These are phyloP conservation scores for Loriculus beryllinus DNA, from an alignment of 2,797 vertebrate species.

Conservation along the genomic window DNA sequence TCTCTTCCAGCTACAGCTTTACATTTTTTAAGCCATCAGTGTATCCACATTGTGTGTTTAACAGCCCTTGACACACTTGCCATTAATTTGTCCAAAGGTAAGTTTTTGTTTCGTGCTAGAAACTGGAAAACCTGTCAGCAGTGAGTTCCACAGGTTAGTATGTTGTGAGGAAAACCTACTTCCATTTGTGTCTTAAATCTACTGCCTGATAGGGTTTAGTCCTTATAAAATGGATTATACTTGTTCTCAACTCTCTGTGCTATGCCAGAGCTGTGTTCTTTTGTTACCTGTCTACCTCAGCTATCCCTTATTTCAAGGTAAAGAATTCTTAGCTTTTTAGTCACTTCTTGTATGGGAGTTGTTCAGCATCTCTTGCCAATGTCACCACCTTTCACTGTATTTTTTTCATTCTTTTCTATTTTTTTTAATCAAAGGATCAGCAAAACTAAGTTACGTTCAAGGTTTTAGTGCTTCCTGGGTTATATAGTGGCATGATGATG, in stretches of 20 bases:
- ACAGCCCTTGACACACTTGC: background rate
- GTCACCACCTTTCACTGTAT: background rate
- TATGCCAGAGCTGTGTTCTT: background rate
- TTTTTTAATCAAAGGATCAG: background rate
- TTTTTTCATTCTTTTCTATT: background rate
- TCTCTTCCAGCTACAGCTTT: background rate
- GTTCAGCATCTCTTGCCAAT: rapidly evolving
- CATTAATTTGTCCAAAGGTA: background rate
- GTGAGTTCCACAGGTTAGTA: background rate
- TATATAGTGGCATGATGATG: background rate
- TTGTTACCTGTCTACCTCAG: background rate
- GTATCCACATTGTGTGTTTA: background rate
- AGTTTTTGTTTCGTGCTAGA: background rate
- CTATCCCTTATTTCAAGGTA: background rate
- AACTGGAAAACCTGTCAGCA: background rate
- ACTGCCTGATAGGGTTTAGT: background rate
- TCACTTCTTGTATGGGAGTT: background rate
- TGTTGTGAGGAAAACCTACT: background rate
- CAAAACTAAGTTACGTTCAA: background rate
- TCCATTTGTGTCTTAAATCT: background rate
- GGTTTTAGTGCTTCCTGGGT: background rate
- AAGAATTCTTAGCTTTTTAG: background rate
- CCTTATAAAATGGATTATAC: background rate
- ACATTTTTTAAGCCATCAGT: rapidly evolving
- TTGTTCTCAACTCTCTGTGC: background rate